A percentile compares a stretch with the other conserved stretches of the same genome.
Evolutionary conservation across 2,888 invertebrate genomes (phyloP).

Genomic region (Synergus umbraculus): DNA sequence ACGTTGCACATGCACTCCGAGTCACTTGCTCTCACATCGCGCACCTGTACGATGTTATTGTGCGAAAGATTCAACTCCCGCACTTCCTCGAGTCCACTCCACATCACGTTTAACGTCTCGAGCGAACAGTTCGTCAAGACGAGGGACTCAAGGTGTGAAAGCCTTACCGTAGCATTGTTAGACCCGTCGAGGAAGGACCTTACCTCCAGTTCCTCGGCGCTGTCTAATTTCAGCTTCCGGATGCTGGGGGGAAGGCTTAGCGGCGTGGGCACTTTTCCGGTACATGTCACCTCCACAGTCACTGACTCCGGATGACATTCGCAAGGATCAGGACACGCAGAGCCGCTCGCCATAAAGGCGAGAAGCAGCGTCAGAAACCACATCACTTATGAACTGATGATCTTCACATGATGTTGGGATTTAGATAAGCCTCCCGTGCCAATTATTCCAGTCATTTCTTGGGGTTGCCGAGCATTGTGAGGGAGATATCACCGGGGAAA

Average conservation of each 20-base stretch:
- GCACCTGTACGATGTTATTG: conserved; percentile 63
- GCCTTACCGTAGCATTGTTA: conserved; percentile 49
- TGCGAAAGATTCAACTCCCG: conserved; percentile 67
- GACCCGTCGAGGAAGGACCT: conserved; percentile 54
- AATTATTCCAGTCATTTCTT: background rate
- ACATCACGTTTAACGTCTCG: conserved; percentile 64
- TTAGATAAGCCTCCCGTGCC: conserved; percentile 1
- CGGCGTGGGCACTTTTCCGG: conserved; percentile 57
- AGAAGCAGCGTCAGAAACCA: conserved; percentile 71
- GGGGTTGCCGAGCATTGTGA: background rate
- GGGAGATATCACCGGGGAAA: conserved; percentile 30
- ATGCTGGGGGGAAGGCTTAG: conserved; percentile 52
- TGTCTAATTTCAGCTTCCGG: conserved; percentile 57
- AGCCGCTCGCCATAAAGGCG: conserved; percentile 73
- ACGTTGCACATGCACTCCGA: conserved; percentile 73
- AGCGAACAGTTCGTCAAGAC: conserved; percentile 67
- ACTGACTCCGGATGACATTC: conserved; percentile 64
- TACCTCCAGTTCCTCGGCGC: conserved; percentile 60
- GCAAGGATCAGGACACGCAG: conserved; percentile 71
- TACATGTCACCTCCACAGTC: conserved; percentile 60
- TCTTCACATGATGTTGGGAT: conserved; percentile 47
- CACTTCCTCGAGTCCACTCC: conserved; percentile 59
- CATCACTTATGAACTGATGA: conserved; percentile 61
- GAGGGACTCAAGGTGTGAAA: conserved; percentile 58
- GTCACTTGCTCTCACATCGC: conserved; percentile 60